Conservation (phyloP, 30 jellyfish, hydroid and myxozoan species). For the Aurelia aurita complex sp. Pacific region DNA sequence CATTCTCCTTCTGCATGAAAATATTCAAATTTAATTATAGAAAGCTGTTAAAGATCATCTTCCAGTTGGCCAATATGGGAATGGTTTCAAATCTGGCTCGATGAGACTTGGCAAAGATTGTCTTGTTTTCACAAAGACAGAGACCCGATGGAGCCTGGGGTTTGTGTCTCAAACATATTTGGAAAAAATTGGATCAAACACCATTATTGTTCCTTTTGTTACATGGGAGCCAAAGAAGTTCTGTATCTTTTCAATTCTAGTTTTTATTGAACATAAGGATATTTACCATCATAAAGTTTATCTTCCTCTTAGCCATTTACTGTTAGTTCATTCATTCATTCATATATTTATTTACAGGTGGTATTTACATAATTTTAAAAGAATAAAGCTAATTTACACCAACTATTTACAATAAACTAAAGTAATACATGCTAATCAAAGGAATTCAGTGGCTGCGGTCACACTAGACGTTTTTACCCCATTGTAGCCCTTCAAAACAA, state of each 20-base stretch:
- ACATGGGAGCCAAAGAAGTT: conserved; percentile 79
- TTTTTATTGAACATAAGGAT: background rate
- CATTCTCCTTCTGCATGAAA: too few species aligned
- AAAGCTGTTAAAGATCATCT: conserved; percentile 87
- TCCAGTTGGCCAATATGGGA: conserved; percentile 99
- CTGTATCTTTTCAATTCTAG: conserved; percentile 54
- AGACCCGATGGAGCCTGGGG: conserved; percentile 79
- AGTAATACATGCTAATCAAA: too few species aligned
- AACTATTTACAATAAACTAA: too few species aligned
- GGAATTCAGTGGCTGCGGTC: too few species aligned
- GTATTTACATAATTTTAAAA: too few species aligned
- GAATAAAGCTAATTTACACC: too few species aligned
- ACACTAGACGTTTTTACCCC: too few species aligned
- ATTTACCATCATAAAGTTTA: background rate
- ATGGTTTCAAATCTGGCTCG: conserved; percentile 98
- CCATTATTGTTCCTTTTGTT: conserved; percentile 91
- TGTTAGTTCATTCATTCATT: too few species aligned
- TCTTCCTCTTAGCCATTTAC: background rate
- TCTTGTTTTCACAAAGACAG: conserved; percentile 86
- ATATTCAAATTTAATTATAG: conserved; percentile 13
- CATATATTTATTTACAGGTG: too few species aligned
- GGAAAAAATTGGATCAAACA: conserved; percentile 62
- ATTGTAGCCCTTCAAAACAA: too few species aligned
- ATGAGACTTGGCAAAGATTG: conserved; percentile 99
- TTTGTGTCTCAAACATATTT: conserved; percentile 90